Evolutionary conservation across 2,113 vertebrate genomes (phyloP).

Genomic region (Phylloscopus trochiloides): DNA sequence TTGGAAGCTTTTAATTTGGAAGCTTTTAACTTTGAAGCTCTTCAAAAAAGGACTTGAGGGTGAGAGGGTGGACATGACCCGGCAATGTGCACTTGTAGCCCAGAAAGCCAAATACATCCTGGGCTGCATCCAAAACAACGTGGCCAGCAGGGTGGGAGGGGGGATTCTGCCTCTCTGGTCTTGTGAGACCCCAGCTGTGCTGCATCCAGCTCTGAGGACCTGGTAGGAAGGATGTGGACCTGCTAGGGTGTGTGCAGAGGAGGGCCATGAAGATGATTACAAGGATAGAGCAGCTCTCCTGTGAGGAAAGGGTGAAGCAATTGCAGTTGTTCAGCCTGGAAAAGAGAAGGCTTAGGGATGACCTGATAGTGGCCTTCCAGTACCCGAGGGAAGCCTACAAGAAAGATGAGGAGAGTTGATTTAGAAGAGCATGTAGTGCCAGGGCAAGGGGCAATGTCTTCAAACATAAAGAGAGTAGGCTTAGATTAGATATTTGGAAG

Average conservation of each 20-base stretch:
- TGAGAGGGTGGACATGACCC: not conserved
- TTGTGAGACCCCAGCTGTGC: not conserved
- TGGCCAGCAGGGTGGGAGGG: not conserved
- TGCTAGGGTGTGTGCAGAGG: not conserved
- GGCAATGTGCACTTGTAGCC: not conserved
- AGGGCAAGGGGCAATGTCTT: not conserved
- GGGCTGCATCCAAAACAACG: accelerated
- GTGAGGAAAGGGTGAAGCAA: not conserved
- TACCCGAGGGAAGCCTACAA: not conserved
- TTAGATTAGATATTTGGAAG: not conserved
- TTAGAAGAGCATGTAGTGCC: not conserved
- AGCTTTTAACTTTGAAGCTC: not conserved
- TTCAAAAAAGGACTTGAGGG: accelerated
- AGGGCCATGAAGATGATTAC: not conserved
- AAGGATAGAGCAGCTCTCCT: not conserved
- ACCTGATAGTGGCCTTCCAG: not conserved
- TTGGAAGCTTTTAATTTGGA: not conserved
- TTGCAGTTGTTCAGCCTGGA: not conserved
- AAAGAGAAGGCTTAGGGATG: not conserved
- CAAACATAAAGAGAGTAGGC: not conserved
- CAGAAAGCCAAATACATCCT: not conserved
- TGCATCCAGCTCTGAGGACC: not conserved
- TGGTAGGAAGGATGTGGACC: not conserved
- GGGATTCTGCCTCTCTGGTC: not conserved
- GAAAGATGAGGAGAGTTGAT: not conserved